These are phyloP conservation scores for Babyrousa celebensis DNA, from an alignment of 2,797 vertebrate species.

Conservation along the genomic window DNA sequence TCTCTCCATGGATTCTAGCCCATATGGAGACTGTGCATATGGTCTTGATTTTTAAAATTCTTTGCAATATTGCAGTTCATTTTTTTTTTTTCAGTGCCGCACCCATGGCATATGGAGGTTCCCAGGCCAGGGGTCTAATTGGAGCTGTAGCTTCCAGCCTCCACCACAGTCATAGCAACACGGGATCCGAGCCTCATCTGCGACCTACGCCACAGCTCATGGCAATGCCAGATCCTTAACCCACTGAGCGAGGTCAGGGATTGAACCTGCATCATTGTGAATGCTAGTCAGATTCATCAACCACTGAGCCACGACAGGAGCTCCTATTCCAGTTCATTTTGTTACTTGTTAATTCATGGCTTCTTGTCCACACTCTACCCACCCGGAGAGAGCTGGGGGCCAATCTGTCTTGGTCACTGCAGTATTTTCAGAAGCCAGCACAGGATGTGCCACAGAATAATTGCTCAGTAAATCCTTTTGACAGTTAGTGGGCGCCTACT, in stretches of 20 bases:
- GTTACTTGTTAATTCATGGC: not conserved
- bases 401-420: not conserved
- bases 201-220: too few relatives aligned
- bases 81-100: too few relatives aligned
- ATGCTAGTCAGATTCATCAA: too few relatives aligned
- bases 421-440: not conserved
- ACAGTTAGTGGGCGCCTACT: not conserved
- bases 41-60: not conserved
- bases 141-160: too few relatives aligned
- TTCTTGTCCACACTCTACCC: not conserved
- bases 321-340: not conserved
- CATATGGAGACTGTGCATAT: not conserved
- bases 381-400: not conserved
- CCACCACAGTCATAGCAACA: too few relatives aligned
- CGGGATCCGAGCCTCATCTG: too few relatives aligned
- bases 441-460: fast-evolving
- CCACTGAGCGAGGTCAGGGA: too few relatives aligned
- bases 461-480: not conserved
- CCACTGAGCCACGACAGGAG: too few relatives aligned
- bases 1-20: not conserved
- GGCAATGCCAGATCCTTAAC: too few relatives aligned
- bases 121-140: too few relatives aligned
- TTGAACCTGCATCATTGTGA: too few relatives aligned
- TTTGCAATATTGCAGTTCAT: not conserved
- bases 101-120: too few relatives aligned